Conservation (phyloP, 2,113 vertebrate species). For the Thunnus thynnus region DNA sequence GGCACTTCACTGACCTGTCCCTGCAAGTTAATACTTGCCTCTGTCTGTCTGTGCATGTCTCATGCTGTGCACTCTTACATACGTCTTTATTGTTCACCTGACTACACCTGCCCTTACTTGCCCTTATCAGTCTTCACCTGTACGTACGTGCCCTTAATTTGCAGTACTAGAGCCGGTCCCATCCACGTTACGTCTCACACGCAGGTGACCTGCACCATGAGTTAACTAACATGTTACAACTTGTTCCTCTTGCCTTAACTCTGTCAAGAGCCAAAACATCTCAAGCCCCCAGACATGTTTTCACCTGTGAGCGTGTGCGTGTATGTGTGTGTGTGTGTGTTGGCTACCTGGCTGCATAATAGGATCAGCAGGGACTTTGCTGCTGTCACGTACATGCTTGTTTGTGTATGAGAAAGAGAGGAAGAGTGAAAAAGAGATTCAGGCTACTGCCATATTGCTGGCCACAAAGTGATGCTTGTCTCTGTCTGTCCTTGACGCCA, state of each 20-base stretch:
- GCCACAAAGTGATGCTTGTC: constrained; percentile 38
- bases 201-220: constrained; percentile 10
- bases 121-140: constrained; percentile 42
- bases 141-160: background rate
- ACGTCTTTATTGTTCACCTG: constrained; percentile 12
- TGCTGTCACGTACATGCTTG: constrained; percentile 16
- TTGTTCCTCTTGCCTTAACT: constrained; percentile 36
- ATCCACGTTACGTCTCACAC: constrained; percentile 1
- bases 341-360: constrained; percentile 53
- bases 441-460: constrained; percentile 17
- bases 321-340: background rate
- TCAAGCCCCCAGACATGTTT: constrained; percentile 29
- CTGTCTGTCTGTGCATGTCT: constrained; percentile 27
- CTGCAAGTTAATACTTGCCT: constrained; percentile 58
- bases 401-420: constrained; percentile 5
- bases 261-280: constrained; percentile 31
- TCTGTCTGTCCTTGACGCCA: constrained; percentile 32
- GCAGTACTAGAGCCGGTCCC: background rate
- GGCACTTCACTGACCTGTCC: constrained; percentile 5
- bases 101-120: constrained; percentile 52
- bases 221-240: constrained; percentile 57
- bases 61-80: background rate
- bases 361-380: constrained; percentile 67
- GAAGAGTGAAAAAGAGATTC: constrained; percentile 31
- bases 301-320: constrained; percentile 13